phyloP scores from a whole-genome alignment of 2,888 invertebrate genomes.

The Drosophila siamana region DNA sequence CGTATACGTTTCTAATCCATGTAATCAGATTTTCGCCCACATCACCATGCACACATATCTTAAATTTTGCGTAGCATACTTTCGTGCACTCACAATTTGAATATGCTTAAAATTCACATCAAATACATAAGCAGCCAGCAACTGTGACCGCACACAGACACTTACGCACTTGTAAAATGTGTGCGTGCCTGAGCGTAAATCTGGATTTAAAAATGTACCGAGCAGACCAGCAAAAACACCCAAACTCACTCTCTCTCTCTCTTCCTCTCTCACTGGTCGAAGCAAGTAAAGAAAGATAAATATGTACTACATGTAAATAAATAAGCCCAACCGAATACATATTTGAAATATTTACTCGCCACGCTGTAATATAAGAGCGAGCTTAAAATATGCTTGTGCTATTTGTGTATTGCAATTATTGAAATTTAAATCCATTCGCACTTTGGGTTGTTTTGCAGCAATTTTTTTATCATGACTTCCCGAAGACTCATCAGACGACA shows the following conservation, averaged over 20 bases:
- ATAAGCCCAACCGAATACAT: slow-evolving; percentile 20
- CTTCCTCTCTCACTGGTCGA: too few relatives aligned
- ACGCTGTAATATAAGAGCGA: slow-evolving; percentile 9
- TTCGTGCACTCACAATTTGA: slow-evolving; percentile 42
- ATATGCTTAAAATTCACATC: slow-evolving; percentile 43
- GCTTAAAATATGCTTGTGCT: neutral
- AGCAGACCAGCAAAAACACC: neutral
- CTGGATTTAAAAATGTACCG: slow-evolving; percentile 16
- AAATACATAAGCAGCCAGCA: slow-evolving; percentile 12
- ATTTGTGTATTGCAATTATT: neutral
- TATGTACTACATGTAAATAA: slow-evolving; percentile 5
- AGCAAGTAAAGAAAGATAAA: neutral
- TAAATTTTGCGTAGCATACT: slow-evolving; percentile 35
- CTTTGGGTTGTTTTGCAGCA: slow-evolving; percentile 74
- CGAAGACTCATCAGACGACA: slow-evolving; percentile 84
- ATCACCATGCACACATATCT: too few relatives aligned
- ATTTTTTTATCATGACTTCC: slow-evolving; percentile 86
- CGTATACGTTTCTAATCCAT: neutral
- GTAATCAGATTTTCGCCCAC: slow-evolving; percentile 2
- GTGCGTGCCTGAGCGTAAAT: slow-evolving; percentile 32
- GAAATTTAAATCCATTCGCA: neutral
- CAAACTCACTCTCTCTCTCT: too few relatives aligned
- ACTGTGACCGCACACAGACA: slow-evolving; percentile 13
- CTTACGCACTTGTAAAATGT: slow-evolving; percentile 19
- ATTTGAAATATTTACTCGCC: slow-evolving; percentile 40